phyloP scores from a whole-genome alignment of 92 coral and sea anemone genomes.

The Porites cylindrica region DNA sequence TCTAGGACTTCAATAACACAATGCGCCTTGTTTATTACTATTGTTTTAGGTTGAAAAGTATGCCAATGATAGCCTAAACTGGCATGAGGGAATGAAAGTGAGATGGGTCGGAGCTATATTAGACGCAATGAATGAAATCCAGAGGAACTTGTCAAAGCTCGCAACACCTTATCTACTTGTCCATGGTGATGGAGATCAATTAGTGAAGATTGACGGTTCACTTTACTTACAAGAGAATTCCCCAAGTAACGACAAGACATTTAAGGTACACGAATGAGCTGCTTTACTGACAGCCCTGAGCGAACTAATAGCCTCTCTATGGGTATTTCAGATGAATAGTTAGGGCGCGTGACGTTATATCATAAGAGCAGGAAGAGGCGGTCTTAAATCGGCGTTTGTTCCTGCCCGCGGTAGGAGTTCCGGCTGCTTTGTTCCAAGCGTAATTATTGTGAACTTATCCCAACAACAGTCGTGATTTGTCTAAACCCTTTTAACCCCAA shows the following conservation, averaged over 20 bases:
- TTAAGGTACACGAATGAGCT: constrained; percentile 62
- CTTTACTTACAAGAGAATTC: constrained; percentile 64
- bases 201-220: constrained; percentile 70
- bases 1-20: too few relatives aligned
- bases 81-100: constrained; percentile 87
- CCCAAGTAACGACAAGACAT: constrained; percentile 79
- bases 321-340: too few relatives aligned
- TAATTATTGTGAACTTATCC: too few relatives aligned
- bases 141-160: constrained; percentile 36
- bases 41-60: constrained; percentile 77
- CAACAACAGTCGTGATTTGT: too few relatives aligned
- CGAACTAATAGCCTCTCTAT: not conserved
- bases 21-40: not conserved
- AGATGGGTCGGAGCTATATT: constrained; percentile 61
- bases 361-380: too few relatives aligned
- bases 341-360: too few relatives aligned
- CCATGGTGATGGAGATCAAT: constrained; percentile 82
- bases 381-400: too few relatives aligned
- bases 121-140: constrained; percentile 60
- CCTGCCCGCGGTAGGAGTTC: too few relatives aligned
- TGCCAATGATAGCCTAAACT: constrained; percentile 78
- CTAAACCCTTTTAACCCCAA: too few relatives aligned
- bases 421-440: too few relatives aligned
- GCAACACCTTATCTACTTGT: constrained; percentile 79
- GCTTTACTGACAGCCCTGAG: not conserved